Evolutionary conservation across 2,797 vertebrate genomes (phyloP).

Genomic region (Antrozous pallidus): DNA sequence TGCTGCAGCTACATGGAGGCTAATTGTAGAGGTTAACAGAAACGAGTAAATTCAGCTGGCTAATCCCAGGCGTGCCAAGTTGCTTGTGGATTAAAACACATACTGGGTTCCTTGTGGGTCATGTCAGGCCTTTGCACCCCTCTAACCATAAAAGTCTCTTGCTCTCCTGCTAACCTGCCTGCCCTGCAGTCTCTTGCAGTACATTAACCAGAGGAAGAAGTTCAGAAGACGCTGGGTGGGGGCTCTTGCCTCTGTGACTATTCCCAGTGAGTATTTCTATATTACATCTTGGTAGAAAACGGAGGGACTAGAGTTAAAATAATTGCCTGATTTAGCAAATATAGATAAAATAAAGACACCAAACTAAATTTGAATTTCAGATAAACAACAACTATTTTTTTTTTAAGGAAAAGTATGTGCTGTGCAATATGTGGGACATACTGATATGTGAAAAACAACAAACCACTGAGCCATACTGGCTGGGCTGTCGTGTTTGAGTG

Average conservation of each 20-base stretch:
- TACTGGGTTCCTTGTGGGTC: background rate
- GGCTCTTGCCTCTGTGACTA: conserved; percentile 87
- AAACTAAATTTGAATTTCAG: conserved; percentile 26
- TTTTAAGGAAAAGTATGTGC: background rate
- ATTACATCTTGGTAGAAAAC: background rate
- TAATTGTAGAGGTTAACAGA: background rate
- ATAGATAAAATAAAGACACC: background rate
- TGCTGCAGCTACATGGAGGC: too few relatives aligned
- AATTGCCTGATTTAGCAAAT: background rate
- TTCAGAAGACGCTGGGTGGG: conserved; percentile 94
- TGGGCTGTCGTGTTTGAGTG: too few relatives aligned
- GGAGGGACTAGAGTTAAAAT: background rate
- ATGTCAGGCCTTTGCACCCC: background rate
- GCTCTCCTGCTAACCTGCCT: background rate
- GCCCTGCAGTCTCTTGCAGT: conserved; percentile 90
- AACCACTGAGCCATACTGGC: too few relatives aligned
- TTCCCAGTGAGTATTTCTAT: conserved; percentile 89
- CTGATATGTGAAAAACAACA: background rate
- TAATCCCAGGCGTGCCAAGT: background rate
- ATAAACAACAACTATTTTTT: background rate
- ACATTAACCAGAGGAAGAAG: conserved; percentile 92
- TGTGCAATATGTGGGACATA: background rate
- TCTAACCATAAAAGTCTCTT: background rate
- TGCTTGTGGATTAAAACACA: background rate
- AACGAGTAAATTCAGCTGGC: background rate